Evolutionary conservation across 2,797 vertebrate species (phyloP), one percentile per base, ranked within the genome.

Genomic region (Triplophysa yarkandensis): DNA sequence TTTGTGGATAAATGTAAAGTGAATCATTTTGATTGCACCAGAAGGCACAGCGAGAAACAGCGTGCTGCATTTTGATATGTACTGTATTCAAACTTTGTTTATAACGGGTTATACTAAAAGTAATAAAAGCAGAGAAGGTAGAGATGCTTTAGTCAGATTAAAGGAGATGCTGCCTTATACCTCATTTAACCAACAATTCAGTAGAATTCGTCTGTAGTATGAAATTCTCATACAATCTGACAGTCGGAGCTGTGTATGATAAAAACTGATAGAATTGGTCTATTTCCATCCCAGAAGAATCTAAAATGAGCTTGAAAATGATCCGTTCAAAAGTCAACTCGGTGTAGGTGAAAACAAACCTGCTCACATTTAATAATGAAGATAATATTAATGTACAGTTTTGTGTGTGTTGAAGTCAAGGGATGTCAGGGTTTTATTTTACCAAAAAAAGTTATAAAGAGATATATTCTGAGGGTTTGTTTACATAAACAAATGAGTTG

Each of bases 181-280:
- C 81, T 65, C 76, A 82, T 83, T 39, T 73, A 81, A 68, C 74
- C 79, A 77, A 77, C 77, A 80, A 81, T 80, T 68, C 80, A 64
- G 46, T 52, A 61, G 52, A 80, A 68, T 73, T 70, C 77, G 77
- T 77, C 79, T 81, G 81, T 75, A 78, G 61, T 81, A 84, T 84
- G 86, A 54, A 55, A 11, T 16, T 4, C 13, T 16, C 2, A 28
- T 55, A 16, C 17, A 19, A 5, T 10, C 17, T 43, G 19, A 36
- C 43, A n/a, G 30, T 32, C 4, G 32, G 27, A 70, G 39, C 44
- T 60, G 13, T 17, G 54, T 4, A 44, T 4, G 19, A 39, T 11
- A 71, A n/a, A n/a, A n/a, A n/a, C n/a, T n/a, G 41, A 71, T 28
- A 46, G 4, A 43, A 57, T 25, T 55, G 8, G 36, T 21, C 34